Conservation (phyloP, 2,797 vertebrate genomes). For the Xyrichtys novacula region DNA sequence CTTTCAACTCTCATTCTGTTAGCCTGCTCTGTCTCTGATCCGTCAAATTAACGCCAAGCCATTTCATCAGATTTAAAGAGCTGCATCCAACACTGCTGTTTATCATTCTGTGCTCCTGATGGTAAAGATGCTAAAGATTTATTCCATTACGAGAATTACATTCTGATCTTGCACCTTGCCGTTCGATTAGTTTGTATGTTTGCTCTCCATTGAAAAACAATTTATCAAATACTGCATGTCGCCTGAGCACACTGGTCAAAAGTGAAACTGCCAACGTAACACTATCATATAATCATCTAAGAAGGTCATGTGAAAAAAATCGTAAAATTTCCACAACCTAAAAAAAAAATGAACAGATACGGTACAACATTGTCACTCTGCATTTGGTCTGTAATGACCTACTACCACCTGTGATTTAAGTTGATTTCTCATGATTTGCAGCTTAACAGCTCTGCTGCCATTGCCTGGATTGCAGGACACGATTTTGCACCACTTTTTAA, state of each 20-base stretch:
- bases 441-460: too few species aligned
- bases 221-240: neutral
- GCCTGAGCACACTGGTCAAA: neutral
- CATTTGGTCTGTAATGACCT: too few species aligned
- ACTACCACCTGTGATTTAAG: too few species aligned
- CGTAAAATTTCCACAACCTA: too few species aligned
- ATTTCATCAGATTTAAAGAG: slow-evolving; percentile 71
- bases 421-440: too few species aligned
- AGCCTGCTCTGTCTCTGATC: slow-evolving; percentile 65
- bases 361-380: too few species aligned
- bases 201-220: slow-evolving; percentile 12
- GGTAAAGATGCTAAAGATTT: slow-evolving; percentile 7
- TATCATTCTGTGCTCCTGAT: slow-evolving; percentile 49
- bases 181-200: neutral
- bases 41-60: slow-evolving; percentile 64
- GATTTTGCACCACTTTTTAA: too few species aligned
- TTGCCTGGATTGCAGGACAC: too few species aligned
- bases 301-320: too few species aligned
- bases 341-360: too few species aligned
- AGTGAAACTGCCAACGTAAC: too few species aligned
- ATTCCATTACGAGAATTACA: slow-evolving; percentile 13
- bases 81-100: slow-evolving; percentile 53
- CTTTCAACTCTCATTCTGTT: slow-evolving; percentile 72
- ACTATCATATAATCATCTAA: too few species aligned
- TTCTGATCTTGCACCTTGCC: neutral